Percentiles rank a stretch among this genome's conserved stretches.
Evolutionary conservation across 2,888 invertebrate species (phyloP).

Genomic region (Tiliacea aurago): DNA sequence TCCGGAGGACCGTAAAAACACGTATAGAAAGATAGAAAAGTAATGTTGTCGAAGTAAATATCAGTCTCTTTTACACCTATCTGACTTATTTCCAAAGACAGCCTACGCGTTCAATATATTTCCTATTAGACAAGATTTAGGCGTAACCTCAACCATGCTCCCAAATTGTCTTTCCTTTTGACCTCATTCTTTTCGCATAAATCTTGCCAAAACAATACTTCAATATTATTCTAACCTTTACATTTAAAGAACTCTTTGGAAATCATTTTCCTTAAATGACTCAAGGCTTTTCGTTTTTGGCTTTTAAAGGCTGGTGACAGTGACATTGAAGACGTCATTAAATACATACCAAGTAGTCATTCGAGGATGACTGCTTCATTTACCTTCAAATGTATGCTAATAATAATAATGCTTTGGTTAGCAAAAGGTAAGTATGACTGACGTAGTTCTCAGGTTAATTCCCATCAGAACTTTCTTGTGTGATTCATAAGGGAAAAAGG

Average conservation of each 20-base stretch:
- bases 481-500: conserved; percentile 2
- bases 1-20: background rate
- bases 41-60: background rate
- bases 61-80: too few relatives aligned
- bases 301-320: conserved; percentile 1
- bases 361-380: conserved; percentile 4
- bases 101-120: background rate
- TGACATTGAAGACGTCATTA: background rate
- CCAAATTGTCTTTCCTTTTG: conserved; percentile 5
- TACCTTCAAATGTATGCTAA: background rate
- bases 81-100: background rate
- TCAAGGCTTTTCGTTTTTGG: conserved; percentile 36
- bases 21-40: background rate
- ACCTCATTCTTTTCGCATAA: conserved; percentile 22
- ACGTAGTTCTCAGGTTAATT: background rate
- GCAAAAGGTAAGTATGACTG: background rate
- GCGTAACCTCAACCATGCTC: background rate
- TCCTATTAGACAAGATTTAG: background rate
- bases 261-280: conserved; percentile 22
- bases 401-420: background rate
- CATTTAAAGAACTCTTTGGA: background rate
- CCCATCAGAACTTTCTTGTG: background rate
- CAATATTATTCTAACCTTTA: conserved; percentile 17
- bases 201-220: conserved; percentile 33
- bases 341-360: background rate